Conservation (phyloP, 2,113 vertebrate species). For the Stegostoma tigrinum region DNA sequence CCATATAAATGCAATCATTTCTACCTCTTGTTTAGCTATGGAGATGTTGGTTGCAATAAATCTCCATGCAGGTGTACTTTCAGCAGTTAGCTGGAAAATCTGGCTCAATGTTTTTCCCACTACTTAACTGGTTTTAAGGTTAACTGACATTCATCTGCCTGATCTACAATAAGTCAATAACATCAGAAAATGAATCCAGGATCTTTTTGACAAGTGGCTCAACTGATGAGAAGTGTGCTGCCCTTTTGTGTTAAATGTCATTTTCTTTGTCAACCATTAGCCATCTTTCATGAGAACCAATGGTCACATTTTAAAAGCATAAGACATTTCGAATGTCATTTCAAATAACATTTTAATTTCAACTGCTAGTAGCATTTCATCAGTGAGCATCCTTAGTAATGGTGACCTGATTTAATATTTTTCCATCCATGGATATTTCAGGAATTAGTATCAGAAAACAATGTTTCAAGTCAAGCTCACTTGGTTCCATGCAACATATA, state of each 20-base stretch:
- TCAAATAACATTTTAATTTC: neutral
- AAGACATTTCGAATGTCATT: neutral
- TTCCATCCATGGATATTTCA: neutral
- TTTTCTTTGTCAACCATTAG: neutral
- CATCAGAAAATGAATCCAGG: neutral
- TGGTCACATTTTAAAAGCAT: neutral
- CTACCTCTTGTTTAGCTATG: neutral
- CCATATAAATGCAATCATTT: neutral
- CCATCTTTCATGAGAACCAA: neutral
- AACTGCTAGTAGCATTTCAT: neutral
- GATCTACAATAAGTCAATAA: neutral
- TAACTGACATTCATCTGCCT: neutral
- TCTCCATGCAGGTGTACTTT: neutral
- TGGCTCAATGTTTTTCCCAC: too few relatives aligned
- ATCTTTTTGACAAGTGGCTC: neutral
- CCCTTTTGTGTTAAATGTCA: neutral
- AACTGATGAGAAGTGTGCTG: neutral
- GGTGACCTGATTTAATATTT: neutral
- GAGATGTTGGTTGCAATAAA: neutral
- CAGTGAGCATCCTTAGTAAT: neutral
- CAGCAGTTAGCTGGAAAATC: neutral
- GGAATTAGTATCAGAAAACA: neutral
- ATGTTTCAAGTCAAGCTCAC: neutral
- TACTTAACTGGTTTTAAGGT: neutral
- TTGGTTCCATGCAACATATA: neutral